A percentile compares a stretch with the other conserved stretches of the same genome.
These are phyloP conservation scores for Enteromius thamalakanensis DNA, from an alignment of 2,797 vertebrate genomes.

Conservation along the genomic window DNA sequence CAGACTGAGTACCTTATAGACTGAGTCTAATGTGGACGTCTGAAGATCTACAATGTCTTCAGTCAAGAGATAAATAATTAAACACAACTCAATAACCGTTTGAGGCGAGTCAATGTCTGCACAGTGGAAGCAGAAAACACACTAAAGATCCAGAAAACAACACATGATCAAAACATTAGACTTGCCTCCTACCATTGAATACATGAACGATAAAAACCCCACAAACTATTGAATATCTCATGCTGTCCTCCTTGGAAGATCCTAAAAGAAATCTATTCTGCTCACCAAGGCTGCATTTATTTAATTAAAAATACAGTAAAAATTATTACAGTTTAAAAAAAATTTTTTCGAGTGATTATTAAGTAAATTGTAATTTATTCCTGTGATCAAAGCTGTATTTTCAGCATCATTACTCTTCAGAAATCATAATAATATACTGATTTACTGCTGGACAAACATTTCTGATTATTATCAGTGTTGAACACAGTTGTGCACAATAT, in stretches of 20 bases:
- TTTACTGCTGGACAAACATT: too few species aligned
- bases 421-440: too few species aligned
- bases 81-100: background rate
- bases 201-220: background rate
- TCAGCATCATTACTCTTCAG: too few species aligned
- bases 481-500: too few species aligned
- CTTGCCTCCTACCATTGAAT: background rate
- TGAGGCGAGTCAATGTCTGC: background rate
- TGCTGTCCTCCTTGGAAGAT: background rate
- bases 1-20: background rate
- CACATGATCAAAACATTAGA: background rate
- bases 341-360: too few species aligned
- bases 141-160: background rate
- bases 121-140: background rate
- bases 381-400: too few species aligned
- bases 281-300: background rate
- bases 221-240: background rate
- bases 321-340: background rate
- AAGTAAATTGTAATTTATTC: too few species aligned
- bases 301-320: too few species aligned
- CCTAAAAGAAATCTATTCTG: background rate
- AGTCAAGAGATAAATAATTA: constrained; percentile 13
- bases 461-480: too few species aligned
- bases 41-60: background rate
- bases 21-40: background rate